phyloP scores from a whole-genome alignment of 2,113 vertebrate species.

The Riparia riparia region DNA sequence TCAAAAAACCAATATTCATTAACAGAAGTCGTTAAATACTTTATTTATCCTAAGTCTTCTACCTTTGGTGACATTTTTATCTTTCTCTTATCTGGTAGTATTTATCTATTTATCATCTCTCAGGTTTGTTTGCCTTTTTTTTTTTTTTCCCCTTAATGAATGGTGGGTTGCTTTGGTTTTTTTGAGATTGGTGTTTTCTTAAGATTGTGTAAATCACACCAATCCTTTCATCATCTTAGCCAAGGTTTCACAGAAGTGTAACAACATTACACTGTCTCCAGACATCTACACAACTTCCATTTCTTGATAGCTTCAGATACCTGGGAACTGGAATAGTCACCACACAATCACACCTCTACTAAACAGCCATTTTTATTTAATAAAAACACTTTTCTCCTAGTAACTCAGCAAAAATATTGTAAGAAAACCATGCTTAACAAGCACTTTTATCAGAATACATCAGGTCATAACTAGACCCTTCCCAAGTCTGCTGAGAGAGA shows the following conservation, averaged over 20 bases:
- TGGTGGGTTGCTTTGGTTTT: not conserved
- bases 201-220: not conserved
- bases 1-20: not conserved
- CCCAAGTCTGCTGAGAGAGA: not conserved
- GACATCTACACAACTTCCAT: not conserved
- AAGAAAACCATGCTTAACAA: not conserved
- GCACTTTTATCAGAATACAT: not conserved
- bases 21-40: not conserved
- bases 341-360: not conserved
- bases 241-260: not conserved
- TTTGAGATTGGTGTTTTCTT: rapidly evolving
- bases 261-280: not conserved
- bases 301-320: not conserved
- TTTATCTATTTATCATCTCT: not conserved
- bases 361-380: not conserved
- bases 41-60: not conserved
- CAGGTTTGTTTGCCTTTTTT: not conserved
- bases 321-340: not conserved
- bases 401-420: not conserved
- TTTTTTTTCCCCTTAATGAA: not conserved
- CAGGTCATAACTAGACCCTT: not conserved
- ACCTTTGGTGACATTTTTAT: not conserved
- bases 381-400: not conserved
- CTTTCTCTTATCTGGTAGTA: not conserved
- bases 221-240: not conserved